Conservation (phyloP, 1,140 invertebrate genomes). For the Rhizoglyphus robini region DNA sequence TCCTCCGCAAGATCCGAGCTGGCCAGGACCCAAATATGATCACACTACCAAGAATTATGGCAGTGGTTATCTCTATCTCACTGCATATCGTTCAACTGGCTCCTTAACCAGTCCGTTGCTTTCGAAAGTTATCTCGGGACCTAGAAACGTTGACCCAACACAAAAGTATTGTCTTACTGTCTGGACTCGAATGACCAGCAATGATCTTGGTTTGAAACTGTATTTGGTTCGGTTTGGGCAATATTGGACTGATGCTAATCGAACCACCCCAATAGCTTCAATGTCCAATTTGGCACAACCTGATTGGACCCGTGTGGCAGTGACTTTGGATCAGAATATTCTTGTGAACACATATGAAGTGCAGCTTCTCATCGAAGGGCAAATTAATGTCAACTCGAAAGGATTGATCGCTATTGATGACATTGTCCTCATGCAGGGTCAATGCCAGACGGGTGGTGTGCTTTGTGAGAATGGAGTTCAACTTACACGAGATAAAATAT, state of each 20-base stretch:
- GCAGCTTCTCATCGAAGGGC: not conserved
- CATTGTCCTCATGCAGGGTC: not conserved
- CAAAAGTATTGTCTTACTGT: not conserved
- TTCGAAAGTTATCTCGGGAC: conserved; percentile 3
- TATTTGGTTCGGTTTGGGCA: not conserved
- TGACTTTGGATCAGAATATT: not conserved
- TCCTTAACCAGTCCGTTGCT: not conserved
- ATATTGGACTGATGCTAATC: not conserved
- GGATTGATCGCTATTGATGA: conserved; percentile 1
- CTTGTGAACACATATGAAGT: not conserved
- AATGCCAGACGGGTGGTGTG: not conserved
- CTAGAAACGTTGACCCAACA: not conserved
- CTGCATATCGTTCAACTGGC: not conserved
- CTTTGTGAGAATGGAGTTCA: conserved; percentile 6
- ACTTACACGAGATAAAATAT: not conserved
- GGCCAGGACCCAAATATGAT: conserved; percentile 10
- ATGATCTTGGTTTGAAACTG: not conserved
- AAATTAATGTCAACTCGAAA: not conserved
- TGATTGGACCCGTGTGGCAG: not conserved
- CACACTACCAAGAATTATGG: not conserved
- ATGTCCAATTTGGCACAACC: not conserved
- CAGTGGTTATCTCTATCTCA: conserved; percentile 1
- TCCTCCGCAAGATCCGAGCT: not conserved
- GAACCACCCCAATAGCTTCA: not conserved
- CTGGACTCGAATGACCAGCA: not conserved